Conservation (phyloP, 1,140 invertebrate genomes). For the Sesamia nonagrioides region DNA sequence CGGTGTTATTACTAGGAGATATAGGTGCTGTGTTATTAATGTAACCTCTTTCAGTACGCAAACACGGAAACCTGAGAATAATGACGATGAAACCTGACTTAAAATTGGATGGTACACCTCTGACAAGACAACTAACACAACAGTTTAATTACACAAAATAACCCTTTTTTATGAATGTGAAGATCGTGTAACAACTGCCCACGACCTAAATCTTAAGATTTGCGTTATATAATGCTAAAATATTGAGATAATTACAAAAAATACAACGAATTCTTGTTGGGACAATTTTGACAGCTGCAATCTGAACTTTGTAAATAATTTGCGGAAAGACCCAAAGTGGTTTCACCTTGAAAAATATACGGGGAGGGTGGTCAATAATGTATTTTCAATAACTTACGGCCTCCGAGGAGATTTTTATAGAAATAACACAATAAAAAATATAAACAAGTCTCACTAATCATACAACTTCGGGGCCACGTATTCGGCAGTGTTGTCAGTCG, state of each 20-base stretch:
- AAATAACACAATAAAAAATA: constrained; percentile 83
- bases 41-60: constrained; percentile 9
- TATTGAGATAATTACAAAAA: constrained; percentile 37
- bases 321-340: constrained; percentile 36
- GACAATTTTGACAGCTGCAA: constrained; percentile 68
- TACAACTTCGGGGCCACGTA: constrained; percentile 82
- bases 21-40: not conserved
- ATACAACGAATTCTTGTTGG: constrained; percentile 59
- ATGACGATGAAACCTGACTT: constrained; percentile 19
- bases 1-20: not conserved
- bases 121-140: constrained; percentile 23
- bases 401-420: constrained; percentile 67
- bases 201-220: not conserved
- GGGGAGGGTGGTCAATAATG: not conserved
- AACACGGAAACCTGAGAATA: constrained; percentile 16
- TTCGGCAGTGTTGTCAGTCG: constrained; percentile 81
- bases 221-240: constrained; percentile 27
- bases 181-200: not conserved
- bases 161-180: not conserved
- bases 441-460: constrained; percentile 80
- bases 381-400: constrained; percentile 69
- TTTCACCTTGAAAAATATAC: not conserved
- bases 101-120: not conserved
- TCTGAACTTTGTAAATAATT: constrained; percentile 53
- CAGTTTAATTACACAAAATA: constrained; percentile 30